Percentiles rank a stretch among this genome's conserved stretches.
Conservation (phyloP, 2,113 vertebrate species). For the Sander vitreus region DNA sequence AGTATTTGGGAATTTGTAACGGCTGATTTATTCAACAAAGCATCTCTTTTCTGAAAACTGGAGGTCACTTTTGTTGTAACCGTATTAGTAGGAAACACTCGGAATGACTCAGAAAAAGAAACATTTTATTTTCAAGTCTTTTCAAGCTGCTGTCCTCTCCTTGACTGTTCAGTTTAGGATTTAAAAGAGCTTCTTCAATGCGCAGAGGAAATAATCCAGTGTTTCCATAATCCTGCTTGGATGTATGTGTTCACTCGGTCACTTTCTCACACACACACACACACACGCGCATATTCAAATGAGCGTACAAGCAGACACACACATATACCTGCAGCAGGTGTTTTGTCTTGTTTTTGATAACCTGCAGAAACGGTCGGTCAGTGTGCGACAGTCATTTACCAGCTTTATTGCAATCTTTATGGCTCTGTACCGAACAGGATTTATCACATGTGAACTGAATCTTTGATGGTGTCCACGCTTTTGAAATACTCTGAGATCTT, state of each 20-base stretch:
- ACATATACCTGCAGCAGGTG: conserved; percentile 44
- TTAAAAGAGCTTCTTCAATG: conserved; percentile 59
- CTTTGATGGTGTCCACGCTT: conserved; percentile 40
- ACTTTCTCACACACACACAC: conserved; percentile 26
- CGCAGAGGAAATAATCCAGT: conserved; percentile 63
- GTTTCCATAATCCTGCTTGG: conserved; percentile 70
- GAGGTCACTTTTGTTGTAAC: conserved; percentile 27
- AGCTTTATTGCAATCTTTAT: conserved; percentile 43
- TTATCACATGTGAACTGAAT: conserved; percentile 49
- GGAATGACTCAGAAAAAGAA: conserved; percentile 29
- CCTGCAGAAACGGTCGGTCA: conserved; percentile 6
- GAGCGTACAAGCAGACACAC: background rate
- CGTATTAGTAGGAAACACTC: background rate
- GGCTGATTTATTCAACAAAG: conserved; percentile 18
- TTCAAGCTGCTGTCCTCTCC: conserved; percentile 63
- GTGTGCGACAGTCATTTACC: conserved; percentile 40
- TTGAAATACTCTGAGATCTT: conserved; percentile 52
- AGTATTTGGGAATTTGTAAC: conserved; percentile 9
- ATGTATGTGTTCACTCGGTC: conserved; percentile 40
- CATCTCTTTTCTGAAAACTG: conserved; percentile 2
- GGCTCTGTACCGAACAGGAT: conserved; percentile 31
- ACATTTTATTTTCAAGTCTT: conserved; percentile 35
- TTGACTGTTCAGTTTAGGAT: conserved; percentile 67
- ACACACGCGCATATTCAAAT: background rate
- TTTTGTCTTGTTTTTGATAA: conserved; percentile 47